phyloP scores from a whole-genome alignment of 1,140 invertebrate species.

The Littorina saxatilis region DNA sequence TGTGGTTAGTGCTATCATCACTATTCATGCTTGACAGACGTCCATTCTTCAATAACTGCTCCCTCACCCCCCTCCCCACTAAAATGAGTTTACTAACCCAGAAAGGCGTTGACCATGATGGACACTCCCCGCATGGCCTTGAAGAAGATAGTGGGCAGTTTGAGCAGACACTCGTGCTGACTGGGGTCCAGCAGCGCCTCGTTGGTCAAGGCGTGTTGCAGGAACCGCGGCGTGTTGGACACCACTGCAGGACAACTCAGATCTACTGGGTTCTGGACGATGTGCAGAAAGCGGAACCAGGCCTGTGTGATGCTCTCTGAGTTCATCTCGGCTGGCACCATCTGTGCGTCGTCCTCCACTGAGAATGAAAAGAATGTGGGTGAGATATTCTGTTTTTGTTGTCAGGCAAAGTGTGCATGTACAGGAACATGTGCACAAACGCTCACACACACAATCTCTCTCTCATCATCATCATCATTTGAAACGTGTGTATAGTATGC shows the following conservation, averaged over 20 bases:
- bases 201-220: constrained; percentile 78
- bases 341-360: constrained; percentile 90
- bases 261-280: constrained; percentile 95
- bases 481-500: too few species aligned
- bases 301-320: constrained; percentile 93
- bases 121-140: constrained; percentile 96
- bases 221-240: constrained; percentile 89
- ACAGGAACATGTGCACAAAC: too few species aligned
- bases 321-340: constrained; percentile 89
- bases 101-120: constrained; percentile 94
- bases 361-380: constrained; percentile 39
- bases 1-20: too few species aligned
- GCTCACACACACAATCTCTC: too few species aligned
- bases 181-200: constrained; percentile 84
- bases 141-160: constrained; percentile 91
- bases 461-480: too few species aligned
- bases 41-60: too few species aligned
- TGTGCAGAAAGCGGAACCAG: constrained; percentile 96
- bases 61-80: neutral
- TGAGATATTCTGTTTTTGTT: too few species aligned
- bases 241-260: constrained; percentile 91
- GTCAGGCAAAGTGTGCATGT: too few species aligned
- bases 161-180: constrained; percentile 92
- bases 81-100: constrained; percentile 91
- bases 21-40: too few species aligned